These are phyloP conservation scores for Aegypius monachus DNA, from an alignment of 2,113 vertebrate genomes.

Conservation along the genomic window DNA sequence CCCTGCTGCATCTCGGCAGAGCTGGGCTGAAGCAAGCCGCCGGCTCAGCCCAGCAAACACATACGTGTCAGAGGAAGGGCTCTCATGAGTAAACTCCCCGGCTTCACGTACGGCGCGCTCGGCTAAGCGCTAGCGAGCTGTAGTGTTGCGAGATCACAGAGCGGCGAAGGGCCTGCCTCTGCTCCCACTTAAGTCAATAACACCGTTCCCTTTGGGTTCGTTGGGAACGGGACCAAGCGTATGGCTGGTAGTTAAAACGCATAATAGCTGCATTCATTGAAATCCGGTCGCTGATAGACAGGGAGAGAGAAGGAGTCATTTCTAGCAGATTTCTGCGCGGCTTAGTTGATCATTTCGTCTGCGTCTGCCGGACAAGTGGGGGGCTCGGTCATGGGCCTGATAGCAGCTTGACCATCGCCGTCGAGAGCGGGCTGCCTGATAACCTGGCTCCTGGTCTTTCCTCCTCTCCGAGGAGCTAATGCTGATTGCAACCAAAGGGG, in stretches of 20 bases:
- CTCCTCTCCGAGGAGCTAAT: neutral
- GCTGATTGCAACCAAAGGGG: neutral
- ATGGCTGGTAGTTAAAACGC: neutral
- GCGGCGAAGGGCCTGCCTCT: neutral
- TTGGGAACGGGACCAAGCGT: neutral
- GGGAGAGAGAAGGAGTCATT: neutral
- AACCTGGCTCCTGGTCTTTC: neutral
- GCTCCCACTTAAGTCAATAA: constrained; percentile 28
- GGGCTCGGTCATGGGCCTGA: neutral
- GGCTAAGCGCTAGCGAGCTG: neutral
- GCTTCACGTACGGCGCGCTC: neutral
- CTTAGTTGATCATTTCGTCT: neutral
- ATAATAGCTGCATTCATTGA: constrained; percentile 22
- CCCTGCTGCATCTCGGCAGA: neutral
- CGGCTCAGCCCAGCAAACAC: neutral
- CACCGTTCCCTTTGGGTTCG: neutral
- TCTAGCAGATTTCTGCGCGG: neutral
- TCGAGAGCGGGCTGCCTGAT: neutral
- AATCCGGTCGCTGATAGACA: neutral
- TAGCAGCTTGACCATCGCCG: neutral
- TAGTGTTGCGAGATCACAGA: neutral
- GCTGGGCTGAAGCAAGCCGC: neutral
- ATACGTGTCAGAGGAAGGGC: neutral
- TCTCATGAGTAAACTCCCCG: neutral
- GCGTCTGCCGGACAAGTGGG: neutral